Base-by-base conservation (phyloP, 2,888 invertebrate genomes). In the Ptilodon capucinus region DNA sequence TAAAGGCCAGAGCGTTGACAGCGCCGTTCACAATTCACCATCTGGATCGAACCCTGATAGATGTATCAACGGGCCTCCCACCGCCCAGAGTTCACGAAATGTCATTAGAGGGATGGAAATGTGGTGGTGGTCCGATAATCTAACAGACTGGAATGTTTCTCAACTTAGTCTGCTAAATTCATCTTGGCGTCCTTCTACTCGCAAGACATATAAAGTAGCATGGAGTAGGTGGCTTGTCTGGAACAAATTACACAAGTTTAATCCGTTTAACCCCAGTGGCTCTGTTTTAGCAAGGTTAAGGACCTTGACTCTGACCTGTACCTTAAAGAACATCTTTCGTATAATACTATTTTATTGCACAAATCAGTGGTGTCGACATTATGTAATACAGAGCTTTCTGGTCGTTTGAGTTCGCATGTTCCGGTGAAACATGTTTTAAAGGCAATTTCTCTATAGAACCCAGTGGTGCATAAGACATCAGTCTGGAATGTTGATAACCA, bases 1-100 rank as follows among this genome's bases (percentile, higher is more conserved):
- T 61, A 17, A 50, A 47, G 40, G 9, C 0, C 4, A 32, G 56
- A n/a, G 52, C 58, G 2, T 2, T 52, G 8, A 36, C 8, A 3
- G 42, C 51, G 2, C 58, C 58, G 1, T 51, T 47, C 39, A 38
- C 45, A 5, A 35, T 58, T 2, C 11, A 25, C 9, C 30, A 48
- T 19, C 34, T 53, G 14, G 11, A 50, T 6, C 9, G 17, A 13
- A 32, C 23, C 2, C 46, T 48, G 17, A 16, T 48, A 9, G 52
- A 51, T 28, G 21, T 16, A n/a, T 9, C 38, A 5, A 45, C 42
- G 1, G 42, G 38, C 1, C 32, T 13, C 5, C 43, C 45, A 21
- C 51, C 50, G 1, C 46, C 45, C 8, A 19, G 44, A 6, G 34
- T 41, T 4, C 6, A 36, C n/a, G 25, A 48, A 7, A 19, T 57